Evolutionary conservation across 2,888 invertebrate species (phyloP).

Genomic region (Aquatica leii): DNA sequence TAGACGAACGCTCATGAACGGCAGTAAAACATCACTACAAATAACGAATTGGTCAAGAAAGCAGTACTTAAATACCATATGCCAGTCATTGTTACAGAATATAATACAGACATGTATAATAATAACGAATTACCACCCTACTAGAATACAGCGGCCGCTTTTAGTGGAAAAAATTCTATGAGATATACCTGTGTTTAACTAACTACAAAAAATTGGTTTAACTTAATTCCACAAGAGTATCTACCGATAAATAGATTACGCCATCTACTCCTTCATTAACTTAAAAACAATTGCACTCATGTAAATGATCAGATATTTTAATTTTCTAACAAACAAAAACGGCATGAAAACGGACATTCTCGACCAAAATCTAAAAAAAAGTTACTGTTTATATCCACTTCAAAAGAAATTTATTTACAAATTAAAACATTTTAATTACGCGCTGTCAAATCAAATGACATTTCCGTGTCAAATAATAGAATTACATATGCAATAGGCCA

Average conservation of each 20-base stretch:
- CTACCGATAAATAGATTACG: too few species aligned
- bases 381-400: too few species aligned
- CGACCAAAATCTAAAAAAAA: too few species aligned
- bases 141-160: conserved; percentile 14
- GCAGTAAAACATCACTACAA: conserved; percentile 34
- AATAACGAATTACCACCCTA: conserved; percentile 34
- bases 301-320: too few species aligned
- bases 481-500: conserved; percentile 33
- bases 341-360: too few species aligned
- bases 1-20: conserved; percentile 39
- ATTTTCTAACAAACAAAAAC: too few species aligned
- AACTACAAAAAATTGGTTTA: too few species aligned
- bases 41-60: conserved; percentile 40
- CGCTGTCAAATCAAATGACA: conserved; percentile 21
- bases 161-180: conserved; percentile 16
- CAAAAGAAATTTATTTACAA: too few species aligned
- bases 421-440: conserved; percentile 15
- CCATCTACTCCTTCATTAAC: too few species aligned
- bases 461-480: conserved; percentile 34
- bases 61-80: conserved; percentile 38
- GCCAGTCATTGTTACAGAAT: conserved; percentile 38
- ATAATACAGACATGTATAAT: conserved; percentile 33
- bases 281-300: too few species aligned
- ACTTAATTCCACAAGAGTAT: too few species aligned
- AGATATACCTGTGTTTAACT: not conserved